Evolutionary conservation across 1,140 invertebrate species (phyloP), one percentile per base, ranked within the genome.

Genomic region (Ganaspis sp.): DNA sequence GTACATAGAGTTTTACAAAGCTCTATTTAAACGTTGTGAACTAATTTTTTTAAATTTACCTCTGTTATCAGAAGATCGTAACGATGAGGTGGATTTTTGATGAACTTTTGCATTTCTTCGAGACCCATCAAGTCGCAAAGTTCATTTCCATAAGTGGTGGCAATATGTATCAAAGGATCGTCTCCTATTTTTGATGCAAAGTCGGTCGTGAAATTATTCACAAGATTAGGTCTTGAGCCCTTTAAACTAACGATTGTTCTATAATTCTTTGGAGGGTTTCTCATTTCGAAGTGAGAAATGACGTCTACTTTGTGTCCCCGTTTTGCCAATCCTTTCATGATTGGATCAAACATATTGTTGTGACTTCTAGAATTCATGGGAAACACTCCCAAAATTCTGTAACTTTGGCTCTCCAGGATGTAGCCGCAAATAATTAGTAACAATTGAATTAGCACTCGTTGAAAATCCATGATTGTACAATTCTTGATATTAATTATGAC

Each of bases 241-340:
- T 72, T 12, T 0, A 88, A n/a, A 0, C 9, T 64, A 11, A 87
- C 40, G 6, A 93, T 81, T 78, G 94, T 92, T 5, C 82, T 89
- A 45, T 93, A 93, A 80, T 93, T 93, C 5, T 88, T 81, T 2
- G 90, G 76, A 0, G 89, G 87, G 45, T 86, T 87, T 64, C 91
- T 92, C 4, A 90, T 83, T 0, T 91, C 87, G 78, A 92, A 93
- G 3, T 91, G 82, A 70, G 91, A 93, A 0, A 93, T 82, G 0
- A 94, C 84, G 1, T 93, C 93, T 3, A 94, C 89, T 40, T 93
- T 85, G 77, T 94, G 94, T 9, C 93, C 93, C 29, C 87, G 88
- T 11, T 75, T 81, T 0, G 92, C 93, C 23, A 94, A 73, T 9
- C 89, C 93, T 76, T 92, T 92, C 82, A 93, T 90, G 69, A 94